These are phyloP conservation scores for Leucoma salicis DNA, from an alignment of 2,888 invertebrate species.

Conservation along the genomic window DNA sequence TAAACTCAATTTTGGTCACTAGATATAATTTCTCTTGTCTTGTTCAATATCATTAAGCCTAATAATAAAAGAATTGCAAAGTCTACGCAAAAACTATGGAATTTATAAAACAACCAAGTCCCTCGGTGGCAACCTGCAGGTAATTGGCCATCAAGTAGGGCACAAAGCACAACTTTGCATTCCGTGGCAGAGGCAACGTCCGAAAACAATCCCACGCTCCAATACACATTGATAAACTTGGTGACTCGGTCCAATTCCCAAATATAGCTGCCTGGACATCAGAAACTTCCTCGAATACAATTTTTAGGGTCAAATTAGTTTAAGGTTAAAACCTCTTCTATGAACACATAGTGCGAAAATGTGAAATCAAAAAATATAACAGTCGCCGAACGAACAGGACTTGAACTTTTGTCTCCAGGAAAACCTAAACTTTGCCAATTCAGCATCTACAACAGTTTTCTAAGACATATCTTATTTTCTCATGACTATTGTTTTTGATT, in stretches of 20 bases:
- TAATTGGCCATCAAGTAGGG: slow-evolving; percentile 41
- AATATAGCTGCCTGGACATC: slow-evolving; percentile 47
- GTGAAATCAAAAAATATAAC: too few species aligned
- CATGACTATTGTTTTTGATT: too few species aligned
- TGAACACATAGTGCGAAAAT: too few species aligned
- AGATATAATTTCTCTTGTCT: too few species aligned
- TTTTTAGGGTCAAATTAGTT: neutral
- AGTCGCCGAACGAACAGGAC: too few species aligned
- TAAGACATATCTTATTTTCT: too few species aligned
- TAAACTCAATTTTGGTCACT: too few species aligned
- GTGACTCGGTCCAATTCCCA: slow-evolving; percentile 56
- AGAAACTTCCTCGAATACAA: slow-evolving; percentile 6
- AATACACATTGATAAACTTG: slow-evolving; percentile 66
- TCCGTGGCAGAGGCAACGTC: slow-evolving; percentile 47
- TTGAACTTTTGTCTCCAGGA: too few species aligned
- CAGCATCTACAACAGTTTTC: too few species aligned
- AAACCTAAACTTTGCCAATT: too few species aligned
- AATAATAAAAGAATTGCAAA: too few species aligned
- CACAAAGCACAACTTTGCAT: slow-evolving; percentile 46
- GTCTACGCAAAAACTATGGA: neutral
- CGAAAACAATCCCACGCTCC: slow-evolving; percentile 71
- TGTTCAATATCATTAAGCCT: too few species aligned
- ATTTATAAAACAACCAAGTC: slow-evolving; percentile 12
- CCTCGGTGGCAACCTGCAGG: slow-evolving; percentile 14
- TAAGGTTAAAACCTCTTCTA: neutral